These are phyloP conservation scores for Nannobrachium achirus DNA, from an alignment of 2,113 vertebrate genomes.

Conservation along the genomic window DNA sequence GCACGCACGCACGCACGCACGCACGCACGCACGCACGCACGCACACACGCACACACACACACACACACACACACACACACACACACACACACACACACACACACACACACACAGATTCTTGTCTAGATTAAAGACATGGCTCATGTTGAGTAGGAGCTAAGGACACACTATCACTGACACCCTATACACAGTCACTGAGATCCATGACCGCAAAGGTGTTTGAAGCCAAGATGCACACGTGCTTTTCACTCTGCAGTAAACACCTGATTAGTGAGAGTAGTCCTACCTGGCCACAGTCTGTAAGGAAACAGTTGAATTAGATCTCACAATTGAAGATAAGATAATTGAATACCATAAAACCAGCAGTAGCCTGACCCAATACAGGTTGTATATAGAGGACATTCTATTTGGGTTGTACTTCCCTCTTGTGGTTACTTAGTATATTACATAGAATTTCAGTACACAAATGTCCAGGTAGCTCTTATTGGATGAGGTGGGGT, in stretches of 20 bases:
- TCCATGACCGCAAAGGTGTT: slow-evolving; percentile 11
- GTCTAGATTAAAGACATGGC: slow-evolving; percentile 26
- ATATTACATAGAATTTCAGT: slow-evolving; percentile 19
- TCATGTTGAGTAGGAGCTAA: slow-evolving; percentile 41
- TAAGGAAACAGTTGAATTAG: background rate
- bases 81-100: background rate
- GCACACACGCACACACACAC: background rate
- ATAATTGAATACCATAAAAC: no score
- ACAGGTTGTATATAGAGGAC: background rate
- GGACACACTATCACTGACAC: slow-evolving; percentile 57
- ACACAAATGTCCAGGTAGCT: background rate
- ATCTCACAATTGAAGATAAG: background rate
- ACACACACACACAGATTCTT: background rate
- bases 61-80: background rate
- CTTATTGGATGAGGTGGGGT: no score
- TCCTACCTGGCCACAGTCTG: background rate
- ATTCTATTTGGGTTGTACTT: slow-evolving; percentile 9
- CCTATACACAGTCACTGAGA: slow-evolving; percentile 33
- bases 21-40: no score
- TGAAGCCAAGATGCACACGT: background rate
- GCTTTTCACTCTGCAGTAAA: slow-evolving; percentile 3
- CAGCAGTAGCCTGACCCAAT: background rate
- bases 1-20: no score
- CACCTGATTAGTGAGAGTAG: slow-evolving; percentile 13
- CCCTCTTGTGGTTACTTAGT: slow-evolving; percentile 55